These are phyloP conservation scores for Criorhina ranunculi DNA, from an alignment of 2,888 invertebrate genomes.

Conservation along the genomic window DNA sequence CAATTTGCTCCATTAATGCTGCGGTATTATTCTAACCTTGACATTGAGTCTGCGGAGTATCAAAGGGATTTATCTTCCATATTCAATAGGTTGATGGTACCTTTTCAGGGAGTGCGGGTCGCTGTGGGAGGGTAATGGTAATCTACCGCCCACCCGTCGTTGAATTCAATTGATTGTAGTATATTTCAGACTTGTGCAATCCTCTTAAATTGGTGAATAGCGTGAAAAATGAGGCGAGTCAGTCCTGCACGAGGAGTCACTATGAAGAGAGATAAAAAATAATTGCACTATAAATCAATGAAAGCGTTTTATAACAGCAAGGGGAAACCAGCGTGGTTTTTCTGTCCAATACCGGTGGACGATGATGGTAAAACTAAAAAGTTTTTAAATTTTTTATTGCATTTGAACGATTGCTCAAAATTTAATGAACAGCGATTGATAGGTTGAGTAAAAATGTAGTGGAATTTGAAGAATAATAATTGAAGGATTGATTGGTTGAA, in stretches of 20 bases:
- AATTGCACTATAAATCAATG: conserved; percentile 36
- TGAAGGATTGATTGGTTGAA: no score
- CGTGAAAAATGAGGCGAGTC: background rate
- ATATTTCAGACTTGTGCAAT: background rate
- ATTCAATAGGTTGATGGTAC: background rate
- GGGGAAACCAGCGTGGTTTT: background rate
- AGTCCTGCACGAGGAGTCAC: background rate
- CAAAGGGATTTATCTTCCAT: background rate
- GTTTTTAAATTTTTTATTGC: background rate
- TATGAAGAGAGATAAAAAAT: background rate
- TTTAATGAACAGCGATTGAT: background rate
- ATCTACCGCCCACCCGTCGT: background rate
- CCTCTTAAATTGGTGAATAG: background rate
- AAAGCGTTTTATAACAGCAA: conserved; percentile 19
- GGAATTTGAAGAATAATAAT: no score
- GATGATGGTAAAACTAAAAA: background rate
- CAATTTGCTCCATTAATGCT: conserved; percentile 22
- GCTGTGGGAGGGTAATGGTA: background rate
- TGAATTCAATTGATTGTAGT: background rate
- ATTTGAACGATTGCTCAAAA: background rate
- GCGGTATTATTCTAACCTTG: conserved; percentile 41
- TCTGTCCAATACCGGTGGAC: no score
- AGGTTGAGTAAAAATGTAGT: no score
- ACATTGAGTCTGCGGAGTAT: conserved; percentile 6
- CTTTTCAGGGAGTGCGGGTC: background rate